These are phyloP conservation scores for Pagrus major DNA, from an alignment of 2,113 vertebrate genomes.

Conservation along the genomic window DNA sequence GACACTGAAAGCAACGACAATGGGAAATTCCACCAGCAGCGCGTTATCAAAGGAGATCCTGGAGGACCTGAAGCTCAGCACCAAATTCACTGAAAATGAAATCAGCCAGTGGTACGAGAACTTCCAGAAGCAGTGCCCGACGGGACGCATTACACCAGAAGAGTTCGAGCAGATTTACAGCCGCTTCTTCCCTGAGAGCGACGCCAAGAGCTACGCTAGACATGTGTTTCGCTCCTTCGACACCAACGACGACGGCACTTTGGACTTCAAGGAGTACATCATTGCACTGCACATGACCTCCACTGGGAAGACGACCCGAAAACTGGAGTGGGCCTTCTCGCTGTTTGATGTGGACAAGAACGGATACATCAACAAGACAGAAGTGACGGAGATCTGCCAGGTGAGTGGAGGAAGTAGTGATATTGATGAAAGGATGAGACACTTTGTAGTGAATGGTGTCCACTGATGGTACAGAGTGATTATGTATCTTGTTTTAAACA, in stretches of 20 bases:
- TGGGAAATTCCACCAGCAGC: conserved; percentile 93
- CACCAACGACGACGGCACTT: conserved; percentile 91
- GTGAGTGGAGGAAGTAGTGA: conserved; percentile 75
- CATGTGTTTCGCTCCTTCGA: conserved; percentile 97
- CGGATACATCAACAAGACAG: conserved; percentile 91
- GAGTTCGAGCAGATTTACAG: conserved; percentile 94
- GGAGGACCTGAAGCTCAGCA: conserved; percentile 91
- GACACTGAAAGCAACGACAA: conserved; percentile 62
- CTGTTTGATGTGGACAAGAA: conserved; percentile 95
- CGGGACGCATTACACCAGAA: conserved; percentile 86
- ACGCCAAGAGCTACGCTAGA: conserved; percentile 90
- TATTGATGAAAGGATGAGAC: background rate
- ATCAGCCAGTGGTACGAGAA: conserved; percentile 92
- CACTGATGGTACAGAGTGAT: background rate
- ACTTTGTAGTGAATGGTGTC: background rate
- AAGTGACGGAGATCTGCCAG: conserved; percentile 92
- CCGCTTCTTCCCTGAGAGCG: conserved; percentile 92
- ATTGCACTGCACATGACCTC: conserved; percentile 95
- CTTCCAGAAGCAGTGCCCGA: conserved; percentile 92
- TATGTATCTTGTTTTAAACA: background rate
- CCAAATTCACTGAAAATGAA: conserved; percentile 89
- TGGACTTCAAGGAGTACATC: conserved; percentile 96
- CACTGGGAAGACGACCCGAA: conserved; percentile 87
- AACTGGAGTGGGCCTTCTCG: conserved; percentile 96
- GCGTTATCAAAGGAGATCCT: conserved; percentile 92